Percentiles rank a stretch among this genome's conserved stretches.
Conservation (phyloP, 2,888 invertebrate species). For the Temnothorax ravouxi region DNA sequence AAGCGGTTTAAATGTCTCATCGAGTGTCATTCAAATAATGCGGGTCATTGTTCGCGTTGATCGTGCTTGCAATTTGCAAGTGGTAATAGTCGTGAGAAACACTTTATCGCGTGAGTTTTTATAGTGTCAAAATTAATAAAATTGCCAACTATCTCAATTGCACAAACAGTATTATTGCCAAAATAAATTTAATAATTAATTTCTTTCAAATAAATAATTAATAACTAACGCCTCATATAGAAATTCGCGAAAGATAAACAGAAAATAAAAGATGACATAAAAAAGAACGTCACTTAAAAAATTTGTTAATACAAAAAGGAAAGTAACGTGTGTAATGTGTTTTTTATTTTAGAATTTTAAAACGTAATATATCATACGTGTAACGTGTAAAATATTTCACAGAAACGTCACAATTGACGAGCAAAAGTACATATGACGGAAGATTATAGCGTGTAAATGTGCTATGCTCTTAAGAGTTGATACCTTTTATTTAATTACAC, state of each 20-base stretch:
- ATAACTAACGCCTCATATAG: not conserved
- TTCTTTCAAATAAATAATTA: not conserved
- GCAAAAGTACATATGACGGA: not conserved
- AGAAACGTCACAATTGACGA: not conserved
- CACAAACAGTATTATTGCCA: not conserved
- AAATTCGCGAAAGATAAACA: not conserved
- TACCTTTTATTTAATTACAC: conserved; percentile 28
- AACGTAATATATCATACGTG: not conserved
- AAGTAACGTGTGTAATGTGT: not conserved
- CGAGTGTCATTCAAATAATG: conserved; percentile 47
- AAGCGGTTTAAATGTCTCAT: conserved; percentile 39
- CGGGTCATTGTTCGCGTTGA: conserved; percentile 41
- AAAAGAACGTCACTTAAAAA: not conserved
- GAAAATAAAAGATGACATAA: not conserved
- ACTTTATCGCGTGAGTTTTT: not conserved
- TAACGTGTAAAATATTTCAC: not conserved
- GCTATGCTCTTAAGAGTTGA: not conserved
- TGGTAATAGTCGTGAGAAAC: conserved; percentile 34
- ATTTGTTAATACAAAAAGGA: not conserved
- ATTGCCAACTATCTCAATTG: not conserved
- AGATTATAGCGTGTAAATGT: not conserved
- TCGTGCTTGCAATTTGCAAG: conserved; percentile 20
- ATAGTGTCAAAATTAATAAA: not conserved
- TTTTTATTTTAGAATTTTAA: not conserved
- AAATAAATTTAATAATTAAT: not conserved